phyloP scores from a whole-genome alignment of 2,888 invertebrate species.

The Fissipunctia ypsillon region DNA sequence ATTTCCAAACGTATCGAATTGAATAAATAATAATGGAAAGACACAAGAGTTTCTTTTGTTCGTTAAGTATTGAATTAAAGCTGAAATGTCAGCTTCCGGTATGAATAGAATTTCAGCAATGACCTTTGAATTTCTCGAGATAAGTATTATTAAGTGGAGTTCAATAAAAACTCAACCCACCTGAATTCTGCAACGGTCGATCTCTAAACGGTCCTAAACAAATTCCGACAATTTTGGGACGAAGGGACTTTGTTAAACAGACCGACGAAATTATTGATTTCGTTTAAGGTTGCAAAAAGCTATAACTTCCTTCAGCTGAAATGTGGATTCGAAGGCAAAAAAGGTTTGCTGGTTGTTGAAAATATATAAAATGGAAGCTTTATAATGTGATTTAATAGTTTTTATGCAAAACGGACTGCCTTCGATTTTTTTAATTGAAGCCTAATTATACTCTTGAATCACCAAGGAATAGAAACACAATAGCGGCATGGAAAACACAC shows the following conservation, averaged over 20 bases:
- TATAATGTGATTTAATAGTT: too few species aligned
- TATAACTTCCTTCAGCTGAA: slow-evolving; percentile 8
- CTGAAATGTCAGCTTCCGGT: slow-evolving; percentile 2
- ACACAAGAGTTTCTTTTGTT: slow-evolving; percentile 14
- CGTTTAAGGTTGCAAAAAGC: slow-evolving; percentile 15
- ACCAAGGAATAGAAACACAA: too few species aligned
- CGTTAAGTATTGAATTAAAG: slow-evolving; percentile 32
- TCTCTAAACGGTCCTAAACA: slow-evolving; percentile 43
- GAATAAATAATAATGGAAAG: slow-evolving; percentile 19
- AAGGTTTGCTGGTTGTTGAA: too few species aligned
- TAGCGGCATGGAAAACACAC: too few species aligned
- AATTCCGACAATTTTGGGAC: slow-evolving; percentile 33
- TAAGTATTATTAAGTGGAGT: slow-evolving; percentile 22
- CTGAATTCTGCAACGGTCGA: slow-evolving; percentile 15
- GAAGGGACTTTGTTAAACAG: slow-evolving; percentile 30
- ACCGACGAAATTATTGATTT: slow-evolving; percentile 39
- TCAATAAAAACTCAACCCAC: slow-evolving; percentile 39
- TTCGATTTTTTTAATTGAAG: neutral
- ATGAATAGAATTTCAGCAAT: slow-evolving; percentile 13
- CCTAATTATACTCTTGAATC: neutral
- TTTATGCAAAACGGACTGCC: neutral
- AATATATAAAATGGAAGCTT: neutral
- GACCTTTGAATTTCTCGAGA: slow-evolving; percentile 19
- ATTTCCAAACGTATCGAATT: neutral
- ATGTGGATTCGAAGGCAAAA: slow-evolving; percentile 13